Percentiles rank a stretch among this genome's conserved stretches.
These are phyloP conservation scores for Lepidocolaptes lacrymiger DNA, from an alignment of 2,797 vertebrate species.

Conservation along the genomic window DNA sequence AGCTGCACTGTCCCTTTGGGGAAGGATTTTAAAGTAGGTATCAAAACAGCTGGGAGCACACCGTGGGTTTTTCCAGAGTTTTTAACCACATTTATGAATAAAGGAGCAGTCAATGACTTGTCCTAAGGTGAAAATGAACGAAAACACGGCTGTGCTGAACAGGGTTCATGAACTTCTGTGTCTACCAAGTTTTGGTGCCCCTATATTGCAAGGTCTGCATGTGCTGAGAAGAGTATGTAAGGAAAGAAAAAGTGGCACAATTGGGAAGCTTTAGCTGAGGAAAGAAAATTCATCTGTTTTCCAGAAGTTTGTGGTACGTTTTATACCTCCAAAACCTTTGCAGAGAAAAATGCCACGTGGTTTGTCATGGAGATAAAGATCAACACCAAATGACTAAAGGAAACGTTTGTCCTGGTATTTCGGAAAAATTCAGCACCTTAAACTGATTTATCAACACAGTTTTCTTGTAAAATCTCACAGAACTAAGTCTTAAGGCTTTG, in stretches of 20 bases:
- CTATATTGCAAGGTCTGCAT: background rate
- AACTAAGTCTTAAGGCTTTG: background rate
- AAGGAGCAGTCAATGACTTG: background rate
- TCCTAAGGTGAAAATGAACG: conserved; percentile 10
- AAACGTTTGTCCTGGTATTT: background rate
- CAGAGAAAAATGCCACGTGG: background rate
- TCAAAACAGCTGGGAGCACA: conserved; percentile 1
- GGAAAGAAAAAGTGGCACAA: background rate
- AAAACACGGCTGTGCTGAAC: background rate
- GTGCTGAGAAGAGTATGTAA: background rate
- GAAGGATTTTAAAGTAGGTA: conserved; percentile 13
- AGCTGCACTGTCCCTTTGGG: background rate
- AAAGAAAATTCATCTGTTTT: background rate
- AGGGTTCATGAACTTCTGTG: background rate
- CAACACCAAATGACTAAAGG: background rate
- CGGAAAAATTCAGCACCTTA: background rate
- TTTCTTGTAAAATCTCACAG: background rate
- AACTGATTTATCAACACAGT: background rate
- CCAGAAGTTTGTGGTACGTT: background rate
- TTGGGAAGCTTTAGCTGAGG: background rate
- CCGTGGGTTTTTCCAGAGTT: background rate
- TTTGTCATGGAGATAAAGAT: background rate
- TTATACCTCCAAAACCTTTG: background rate
- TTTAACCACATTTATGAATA: background rate
- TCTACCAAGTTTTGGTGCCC: background rate